Base-by-base conservation (phyloP, 2,888 invertebrate species). In the Ceriagrion tenellum region DNA sequence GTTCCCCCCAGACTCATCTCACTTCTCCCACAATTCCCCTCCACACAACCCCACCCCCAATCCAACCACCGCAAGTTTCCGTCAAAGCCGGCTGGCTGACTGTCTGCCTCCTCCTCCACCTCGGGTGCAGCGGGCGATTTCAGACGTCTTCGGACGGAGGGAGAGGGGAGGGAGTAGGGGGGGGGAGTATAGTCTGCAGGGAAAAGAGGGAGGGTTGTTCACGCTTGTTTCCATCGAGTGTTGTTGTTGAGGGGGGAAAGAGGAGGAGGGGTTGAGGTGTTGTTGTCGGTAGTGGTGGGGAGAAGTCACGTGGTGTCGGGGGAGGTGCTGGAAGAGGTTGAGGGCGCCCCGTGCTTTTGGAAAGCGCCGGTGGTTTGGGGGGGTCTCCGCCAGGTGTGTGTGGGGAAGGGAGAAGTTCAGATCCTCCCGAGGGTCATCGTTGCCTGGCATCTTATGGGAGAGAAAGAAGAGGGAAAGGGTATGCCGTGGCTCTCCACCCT, bases 381-480 rank as follows among this genome's bases (percentile, higher is more conserved):
- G 13, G 35, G 69, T 69, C 69, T 26, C 26, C n/a, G 6, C 69
- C 69, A n/a, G 69, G 69, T 69, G 26, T n/a, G n/a, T n/a, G n/a
- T n/a, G 69, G 69, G 59, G 69, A 69, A n/a, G n/a, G 26, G 69
- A n/a, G 23, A 59, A 59, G n/a, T 69, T 69, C 6, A 69, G 69
- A 16, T 35, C 13, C 12, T 81, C 81, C 59, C 93, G 93, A 93
- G 93, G 93, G 93, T 93, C 93, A 93, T 93, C 93, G 69, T 63
- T 69, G 93, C 63, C 30, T 91, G 91, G 91, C 93, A 93, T 93
- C 93, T 93, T 93, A 93, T 69, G 93, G 93, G 69, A 93, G 93
- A 26, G n/a, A n/a, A 13, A 81, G 81, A 81, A 81, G 81, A 35
- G 93, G 90, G 93, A 93, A 69, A 93, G 93, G 93, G 93, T 93